A percentile compares a stretch with the other conserved stretches of the same genome.
phyloP scores from a whole-genome alignment of 1,140 invertebrate genomes.

The Lasaia peninsularis region DNA sequence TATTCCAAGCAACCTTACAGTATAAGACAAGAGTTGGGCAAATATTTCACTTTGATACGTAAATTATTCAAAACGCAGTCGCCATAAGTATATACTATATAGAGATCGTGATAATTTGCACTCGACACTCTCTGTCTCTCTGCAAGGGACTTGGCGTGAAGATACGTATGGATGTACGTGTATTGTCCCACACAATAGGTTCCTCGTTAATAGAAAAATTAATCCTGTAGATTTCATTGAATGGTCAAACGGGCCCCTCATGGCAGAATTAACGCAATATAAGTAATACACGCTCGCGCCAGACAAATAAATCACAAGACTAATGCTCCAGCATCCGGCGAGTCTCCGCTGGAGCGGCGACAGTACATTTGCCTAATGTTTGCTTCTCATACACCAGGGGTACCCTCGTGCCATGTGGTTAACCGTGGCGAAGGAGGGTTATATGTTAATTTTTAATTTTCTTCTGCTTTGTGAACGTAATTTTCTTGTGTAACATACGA shows the following conservation, averaged over 20 bases:
- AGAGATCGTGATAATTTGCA: no score
- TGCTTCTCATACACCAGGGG: slow-evolving; percentile 28
- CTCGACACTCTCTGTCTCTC: no score
- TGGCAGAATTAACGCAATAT: slow-evolving; percentile 52
- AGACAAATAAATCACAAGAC: slow-evolving; percentile 70
- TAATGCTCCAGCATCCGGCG: slow-evolving; percentile 67
- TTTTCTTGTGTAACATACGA: no score
- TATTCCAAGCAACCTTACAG: no score
- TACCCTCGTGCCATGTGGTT: slow-evolving; percentile 33
- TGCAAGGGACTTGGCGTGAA: no score
- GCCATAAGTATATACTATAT: no score
- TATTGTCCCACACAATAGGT: no score
- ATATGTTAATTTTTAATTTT: slow-evolving; percentile 17
- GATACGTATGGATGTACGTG: no score
- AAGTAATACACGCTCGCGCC: slow-evolving; percentile 31
- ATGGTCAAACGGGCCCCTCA: slow-evolving; percentile 32
- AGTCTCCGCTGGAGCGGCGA: slow-evolving; percentile 41
- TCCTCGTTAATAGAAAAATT: neutral
- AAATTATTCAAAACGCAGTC: no score
- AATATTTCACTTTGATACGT: no score
- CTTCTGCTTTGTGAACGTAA: neutral
- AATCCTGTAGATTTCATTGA: neutral
- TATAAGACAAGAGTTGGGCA: no score
- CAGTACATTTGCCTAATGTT: slow-evolving; percentile 45
- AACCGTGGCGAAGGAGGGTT: slow-evolving; percentile 29